Evolutionary conservation across 2,888 invertebrate species (phyloP), one percentile per base, ranked within the genome.

Genomic region (Cosmia trapezina): DNA sequence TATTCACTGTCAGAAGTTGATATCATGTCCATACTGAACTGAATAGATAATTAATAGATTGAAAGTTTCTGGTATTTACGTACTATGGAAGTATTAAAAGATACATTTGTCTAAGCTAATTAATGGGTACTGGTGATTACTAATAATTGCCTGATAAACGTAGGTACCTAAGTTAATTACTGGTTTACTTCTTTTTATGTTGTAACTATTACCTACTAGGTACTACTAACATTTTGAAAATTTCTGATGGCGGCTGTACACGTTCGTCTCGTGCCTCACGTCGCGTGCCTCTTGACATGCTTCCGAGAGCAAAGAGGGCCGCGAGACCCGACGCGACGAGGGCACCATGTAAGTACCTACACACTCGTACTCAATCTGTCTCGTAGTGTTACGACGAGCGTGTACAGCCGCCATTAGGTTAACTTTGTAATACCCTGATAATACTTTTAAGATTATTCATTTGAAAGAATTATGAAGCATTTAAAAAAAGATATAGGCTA

Each of bases 361-460:
- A n/a, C n/a, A n/a, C n/a, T n/a, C n/a, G n/a, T n/a, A n/a, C 28
- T 28, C 28, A 3, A 3, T 3, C 28, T 28, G 28, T 28, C 28
- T 28, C 28, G 28, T 28, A 28, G 28, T 28, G 28, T 28, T 28
- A 2, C 28, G 28, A 28, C 28, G 28, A 28, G 28, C 28, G 28
- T 28, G 28, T 28, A 28, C 28, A 28, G 28, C 28, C 28, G 28
- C 28, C 28, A 28, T 28, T 28, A 43, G 28, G 57, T 63, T 59
- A n/a, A 70, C 60, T 68, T 67, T 53, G 56, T 51, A 62, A 60
- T 81, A 81, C 77, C 66, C 81, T 81, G 67, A 60, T 77, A 61
- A 63, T 80, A 76, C 54, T 78, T 76, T 1, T 37, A 67, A n/a
- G 33, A 47, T 37, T 14, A 57, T 47, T 47, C 1, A 37, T 53